phyloP scores from a whole-genome alignment of 2,888 invertebrate genomes.

The Kuschelorhynchus macadamiae region DNA sequence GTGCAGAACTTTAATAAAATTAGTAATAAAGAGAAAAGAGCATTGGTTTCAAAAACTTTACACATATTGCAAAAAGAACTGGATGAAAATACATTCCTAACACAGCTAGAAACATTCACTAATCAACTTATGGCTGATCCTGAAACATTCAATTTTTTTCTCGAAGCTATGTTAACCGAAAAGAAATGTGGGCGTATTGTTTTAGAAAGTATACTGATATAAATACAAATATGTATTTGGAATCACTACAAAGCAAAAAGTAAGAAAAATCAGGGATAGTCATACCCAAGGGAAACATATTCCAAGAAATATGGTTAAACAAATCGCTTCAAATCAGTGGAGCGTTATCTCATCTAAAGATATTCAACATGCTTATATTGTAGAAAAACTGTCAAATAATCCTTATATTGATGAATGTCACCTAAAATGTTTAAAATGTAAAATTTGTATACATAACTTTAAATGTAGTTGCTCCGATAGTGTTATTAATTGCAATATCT shows the following conservation, averaged over 20 bases:
- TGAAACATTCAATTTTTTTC: neutral
- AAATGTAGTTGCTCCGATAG: conserved; percentile 13
- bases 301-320: neutral
- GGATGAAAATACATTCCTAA: conserved; percentile 12
- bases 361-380: neutral
- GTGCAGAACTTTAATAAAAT: conserved; percentile 36
- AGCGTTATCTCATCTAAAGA: neutral
- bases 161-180: neutral
- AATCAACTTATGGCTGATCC: too few relatives aligned
- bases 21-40: conserved; percentile 4
- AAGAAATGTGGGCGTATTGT: conserved; percentile 4
- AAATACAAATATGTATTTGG: conserved; percentile 22
- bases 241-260: conserved; percentile 16
- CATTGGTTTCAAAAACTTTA: conserved; percentile 33
- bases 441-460: conserved; percentile 12
- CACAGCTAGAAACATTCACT: too few relatives aligned
- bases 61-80: conserved; percentile 33
- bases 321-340: neutral
- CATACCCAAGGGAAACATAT: conserved; percentile 14
- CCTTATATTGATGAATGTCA: neutral
- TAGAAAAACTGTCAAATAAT: conserved; percentile 7
- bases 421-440: neutral
- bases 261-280: conserved; percentile 1
- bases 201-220: neutral
- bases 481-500: conserved; percentile 4